Percentiles rank a stretch among this genome's conserved stretches.
These are phyloP conservation scores for Tolmerus cingulatus DNA, from an alignment of 2,888 invertebrate genomes.

Conservation along the genomic window DNA sequence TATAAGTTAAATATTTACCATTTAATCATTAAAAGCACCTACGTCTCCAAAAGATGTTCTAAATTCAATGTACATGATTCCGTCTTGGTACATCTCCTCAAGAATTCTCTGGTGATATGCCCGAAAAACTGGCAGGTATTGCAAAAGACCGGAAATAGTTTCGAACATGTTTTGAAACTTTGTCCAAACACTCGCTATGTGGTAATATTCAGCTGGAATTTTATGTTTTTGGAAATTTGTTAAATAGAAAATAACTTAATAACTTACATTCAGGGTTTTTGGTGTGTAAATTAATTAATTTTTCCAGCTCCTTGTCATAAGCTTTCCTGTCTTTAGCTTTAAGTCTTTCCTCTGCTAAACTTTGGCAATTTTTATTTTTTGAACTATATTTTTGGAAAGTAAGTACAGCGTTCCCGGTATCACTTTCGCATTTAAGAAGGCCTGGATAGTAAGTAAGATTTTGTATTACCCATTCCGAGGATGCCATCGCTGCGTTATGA, in stretches of 20 bases:
- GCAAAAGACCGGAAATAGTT: slow-evolving; percentile 64
- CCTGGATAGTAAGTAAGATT: slow-evolving; percentile 65
- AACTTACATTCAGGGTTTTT: slow-evolving; percentile 63
- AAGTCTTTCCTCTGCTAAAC: slow-evolving; percentile 59
- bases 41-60: slow-evolving; percentile 59
- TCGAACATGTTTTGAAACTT: slow-evolving; percentile 66
- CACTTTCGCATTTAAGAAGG: slow-evolving; percentile 55
- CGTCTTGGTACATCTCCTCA: slow-evolving; percentile 69
- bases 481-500: slow-evolving; percentile 66
- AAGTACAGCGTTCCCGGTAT: slow-evolving; percentile 51
- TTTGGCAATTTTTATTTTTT: slow-evolving; percentile 52
- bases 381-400: slow-evolving; percentile 52
- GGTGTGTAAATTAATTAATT: slow-evolving; percentile 68
- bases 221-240: background rate
- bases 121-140: slow-evolving; percentile 67
- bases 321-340: slow-evolving; percentile 58
- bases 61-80: slow-evolving; percentile 70
- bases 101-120: slow-evolving; percentile 67
- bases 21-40: background rate
- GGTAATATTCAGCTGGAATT: slow-evolving; percentile 56
- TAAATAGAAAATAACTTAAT: background rate
- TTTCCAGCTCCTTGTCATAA: slow-evolving; percentile 67
- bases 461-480: slow-evolving; percentile 65
- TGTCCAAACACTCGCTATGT: slow-evolving; percentile 63
- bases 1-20: background rate